Conservation (phyloP, 2,113 vertebrate species). For the Recurvirostra avosetta region DNA sequence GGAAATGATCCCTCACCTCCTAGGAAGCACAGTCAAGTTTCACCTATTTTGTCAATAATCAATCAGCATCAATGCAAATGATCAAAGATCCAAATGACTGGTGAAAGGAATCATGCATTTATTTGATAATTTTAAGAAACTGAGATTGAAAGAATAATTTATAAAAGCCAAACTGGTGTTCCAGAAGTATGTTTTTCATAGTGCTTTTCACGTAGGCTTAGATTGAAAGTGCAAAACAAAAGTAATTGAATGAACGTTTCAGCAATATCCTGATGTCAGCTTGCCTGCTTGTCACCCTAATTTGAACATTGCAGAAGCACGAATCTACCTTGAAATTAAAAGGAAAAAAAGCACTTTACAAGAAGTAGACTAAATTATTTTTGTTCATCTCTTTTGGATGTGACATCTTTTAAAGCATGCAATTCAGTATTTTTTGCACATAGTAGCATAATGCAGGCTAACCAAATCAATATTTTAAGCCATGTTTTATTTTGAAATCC, state of each 20-base stretch:
- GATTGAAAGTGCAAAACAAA: not conserved
- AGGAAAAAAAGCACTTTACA: not conserved
- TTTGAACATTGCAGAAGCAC: slow-evolving; percentile 9
- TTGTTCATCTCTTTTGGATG: not conserved
- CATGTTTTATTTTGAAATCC: slow-evolving; percentile 7
- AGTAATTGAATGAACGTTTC: slow-evolving; percentile 37
- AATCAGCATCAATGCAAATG: not conserved
- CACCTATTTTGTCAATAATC: too few relatives aligned
- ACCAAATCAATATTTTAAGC: not conserved
- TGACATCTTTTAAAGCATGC: not conserved
- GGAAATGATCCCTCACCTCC: too few relatives aligned
- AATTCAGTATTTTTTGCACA: not conserved
- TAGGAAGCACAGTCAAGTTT: too few relatives aligned
- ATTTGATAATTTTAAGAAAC: not conserved
- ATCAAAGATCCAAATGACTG: not conserved
- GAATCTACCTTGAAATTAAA: slow-evolving; percentile 30
- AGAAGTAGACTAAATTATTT: not conserved
- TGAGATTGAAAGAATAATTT: not conserved
- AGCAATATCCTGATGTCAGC: slow-evolving; percentile 19
- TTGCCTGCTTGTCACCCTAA: slow-evolving; percentile 20
- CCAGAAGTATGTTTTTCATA: not conserved
- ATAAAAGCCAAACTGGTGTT: not conserved
- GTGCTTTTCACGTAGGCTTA: not conserved
- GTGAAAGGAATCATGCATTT: not conserved
- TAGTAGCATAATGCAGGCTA: not conserved